Evolutionary conservation across 1,140 invertebrate species (phyloP).

Genomic region (Drosophila mojavensis): DNA sequence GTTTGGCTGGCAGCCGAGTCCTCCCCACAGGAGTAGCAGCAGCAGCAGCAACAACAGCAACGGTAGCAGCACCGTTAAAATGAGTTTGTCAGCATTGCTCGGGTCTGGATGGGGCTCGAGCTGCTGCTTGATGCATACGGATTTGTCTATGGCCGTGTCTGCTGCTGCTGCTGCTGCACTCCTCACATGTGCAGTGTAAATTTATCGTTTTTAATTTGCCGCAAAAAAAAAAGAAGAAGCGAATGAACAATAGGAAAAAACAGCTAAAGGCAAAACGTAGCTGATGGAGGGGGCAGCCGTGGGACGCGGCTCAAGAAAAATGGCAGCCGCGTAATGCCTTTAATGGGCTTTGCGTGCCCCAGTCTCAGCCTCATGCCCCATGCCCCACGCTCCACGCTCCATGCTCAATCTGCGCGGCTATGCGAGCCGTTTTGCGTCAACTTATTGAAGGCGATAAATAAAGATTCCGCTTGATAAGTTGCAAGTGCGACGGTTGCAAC

Average conservation of each 20-base stretch:
- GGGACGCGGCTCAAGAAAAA: conserved; percentile 53
- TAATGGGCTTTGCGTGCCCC: conserved; percentile 74
- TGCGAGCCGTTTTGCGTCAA: conserved; percentile 54
- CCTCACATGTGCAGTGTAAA: conserved; percentile 65
- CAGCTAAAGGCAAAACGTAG: conserved; percentile 6
- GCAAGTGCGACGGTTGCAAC: conserved; percentile 29
- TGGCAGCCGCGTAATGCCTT: conserved; percentile 72
- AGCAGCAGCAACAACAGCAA: conserved; percentile 8
- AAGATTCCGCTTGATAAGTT: conserved; percentile 67
- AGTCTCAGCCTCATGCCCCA: conserved; percentile 2
- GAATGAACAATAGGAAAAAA: conserved; percentile 46
- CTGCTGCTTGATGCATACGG: conserved; percentile 65
- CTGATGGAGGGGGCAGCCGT: background rate
- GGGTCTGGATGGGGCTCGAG: conserved; percentile 17
- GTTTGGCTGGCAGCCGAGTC: conserved; percentile 42
- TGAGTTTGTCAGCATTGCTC: conserved; percentile 37
- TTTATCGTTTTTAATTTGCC: conserved; percentile 84
- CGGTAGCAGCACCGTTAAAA: conserved; percentile 14
- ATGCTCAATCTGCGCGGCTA: conserved; percentile 38
- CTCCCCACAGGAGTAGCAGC: conserved; percentile 5
- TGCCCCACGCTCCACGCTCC: conserved; percentile 8
- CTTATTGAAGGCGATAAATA: conserved; percentile 84
- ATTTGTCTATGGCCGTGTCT: conserved; percentile 63
- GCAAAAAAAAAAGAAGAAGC: conserved; percentile 41
- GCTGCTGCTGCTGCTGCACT: conserved; percentile 40